Conservation (phyloP, 2,113 vertebrate species). For the Pituophis catenifer region DNA sequence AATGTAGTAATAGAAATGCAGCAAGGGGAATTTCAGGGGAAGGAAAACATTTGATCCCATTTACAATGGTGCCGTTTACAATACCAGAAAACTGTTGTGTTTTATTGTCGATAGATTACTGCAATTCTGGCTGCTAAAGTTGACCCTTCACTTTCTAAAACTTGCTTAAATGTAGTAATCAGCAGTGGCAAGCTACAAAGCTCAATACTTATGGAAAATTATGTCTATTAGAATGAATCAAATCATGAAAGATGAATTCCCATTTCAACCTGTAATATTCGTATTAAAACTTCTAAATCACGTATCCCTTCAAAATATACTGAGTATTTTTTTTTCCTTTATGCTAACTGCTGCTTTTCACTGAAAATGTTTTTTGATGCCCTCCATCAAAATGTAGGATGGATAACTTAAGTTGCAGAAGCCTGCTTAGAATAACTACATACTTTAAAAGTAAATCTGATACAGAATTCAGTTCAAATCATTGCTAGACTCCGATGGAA, state of each 20-base stretch:
- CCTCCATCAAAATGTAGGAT: not conserved
- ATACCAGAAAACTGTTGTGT: not conserved
- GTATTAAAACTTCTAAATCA: not conserved
- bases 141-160: not conserved
- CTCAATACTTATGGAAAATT: not conserved
- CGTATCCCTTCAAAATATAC: not conserved
- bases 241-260: not conserved
- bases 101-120: not conserved
- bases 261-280: not conserved
- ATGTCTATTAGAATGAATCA: not conserved
- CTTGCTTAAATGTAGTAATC: not conserved
- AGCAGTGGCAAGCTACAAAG: not conserved
- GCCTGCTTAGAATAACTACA: not conserved
- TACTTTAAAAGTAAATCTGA: not conserved
- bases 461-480: not conserved
- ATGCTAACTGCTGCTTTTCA: not conserved
- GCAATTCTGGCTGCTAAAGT: not conserved
- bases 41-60: not conserved
- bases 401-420: not conserved
- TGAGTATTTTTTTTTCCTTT: not conserved
- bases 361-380: not conserved
- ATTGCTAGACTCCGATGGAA: not conserved
- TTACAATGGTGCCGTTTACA: not conserved
- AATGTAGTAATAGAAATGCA: not conserved
- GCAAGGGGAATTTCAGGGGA: not conserved